phyloP scores from a whole-genome alignment of 2,797 vertebrate species.

The Falco cherrug region DNA sequence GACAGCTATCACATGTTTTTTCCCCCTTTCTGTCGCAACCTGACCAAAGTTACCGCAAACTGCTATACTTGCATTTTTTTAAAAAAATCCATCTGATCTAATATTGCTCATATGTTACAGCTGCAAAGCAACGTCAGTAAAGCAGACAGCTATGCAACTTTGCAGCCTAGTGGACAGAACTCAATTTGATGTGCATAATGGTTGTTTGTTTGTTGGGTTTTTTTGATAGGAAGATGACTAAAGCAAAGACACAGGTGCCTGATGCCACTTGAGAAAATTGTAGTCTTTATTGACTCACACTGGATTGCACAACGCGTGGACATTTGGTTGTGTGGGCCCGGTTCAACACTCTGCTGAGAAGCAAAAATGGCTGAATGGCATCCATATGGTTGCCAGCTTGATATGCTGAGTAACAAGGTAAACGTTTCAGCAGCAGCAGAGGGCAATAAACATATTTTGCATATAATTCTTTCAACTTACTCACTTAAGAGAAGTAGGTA shows the following conservation, averaged over 20 bases:
- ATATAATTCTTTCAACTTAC: conserved; percentile 35
- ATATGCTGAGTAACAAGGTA: conserved; percentile 56
- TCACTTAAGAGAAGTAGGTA: conserved; percentile 22
- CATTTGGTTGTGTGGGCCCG: conserved; percentile 73
- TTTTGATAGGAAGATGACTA: not conserved
- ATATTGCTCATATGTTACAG: not conserved
- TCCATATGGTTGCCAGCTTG: conserved; percentile 75
- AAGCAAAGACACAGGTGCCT: conserved; percentile 9
- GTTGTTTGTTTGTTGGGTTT: not conserved
- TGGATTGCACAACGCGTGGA: conserved; percentile 52
- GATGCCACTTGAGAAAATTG: not conserved
- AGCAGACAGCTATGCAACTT: not conserved
- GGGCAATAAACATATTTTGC: conserved; percentile 18
- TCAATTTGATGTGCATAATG: not conserved
- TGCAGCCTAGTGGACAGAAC: not conserved
- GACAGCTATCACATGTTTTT: not conserved
- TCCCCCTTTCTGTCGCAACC: not conserved
- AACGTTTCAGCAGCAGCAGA: conserved; percentile 60
- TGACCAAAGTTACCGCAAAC: not conserved
- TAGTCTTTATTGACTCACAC: conserved; percentile 28
- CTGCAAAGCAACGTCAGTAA: not conserved
- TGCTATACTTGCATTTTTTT: not conserved
- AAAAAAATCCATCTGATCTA: not conserved
- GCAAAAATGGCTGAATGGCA: conserved; percentile 69
- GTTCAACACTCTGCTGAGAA: conserved; percentile 43